These are phyloP conservation scores for Matsumyia berberina DNA, from an alignment of 2,888 invertebrate species.

Conservation along the genomic window DNA sequence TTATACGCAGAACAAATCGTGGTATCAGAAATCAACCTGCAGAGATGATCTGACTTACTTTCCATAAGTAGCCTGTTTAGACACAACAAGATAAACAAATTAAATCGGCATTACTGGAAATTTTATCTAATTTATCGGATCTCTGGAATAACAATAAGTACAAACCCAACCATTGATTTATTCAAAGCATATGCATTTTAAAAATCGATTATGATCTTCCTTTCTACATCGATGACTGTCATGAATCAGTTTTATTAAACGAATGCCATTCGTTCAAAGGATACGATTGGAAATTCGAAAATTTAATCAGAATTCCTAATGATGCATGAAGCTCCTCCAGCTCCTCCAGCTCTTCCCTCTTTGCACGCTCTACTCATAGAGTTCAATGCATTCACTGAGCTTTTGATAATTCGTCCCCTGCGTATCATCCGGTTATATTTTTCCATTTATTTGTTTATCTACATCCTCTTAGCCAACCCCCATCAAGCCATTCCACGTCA, in stretches of 20 bases:
- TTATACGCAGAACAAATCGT: too few species aligned
- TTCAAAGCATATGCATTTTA: neutral
- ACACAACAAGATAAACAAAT: too few species aligned
- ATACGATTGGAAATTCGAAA: conserved; percentile 37
- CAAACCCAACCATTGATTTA: too few species aligned
- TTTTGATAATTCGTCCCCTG: conserved; percentile 56
- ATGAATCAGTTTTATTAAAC: conserved; percentile 46
- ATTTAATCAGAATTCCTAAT: conserved; percentile 68
- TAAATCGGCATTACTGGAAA: too few species aligned
- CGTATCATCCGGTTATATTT: conserved; percentile 45
- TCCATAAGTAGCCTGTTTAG: too few species aligned
- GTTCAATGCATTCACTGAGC: conserved; percentile 58
- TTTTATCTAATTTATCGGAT: too few species aligned
- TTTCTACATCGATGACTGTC: conserved; percentile 10
- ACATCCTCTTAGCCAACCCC: neutral
- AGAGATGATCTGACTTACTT: too few species aligned
- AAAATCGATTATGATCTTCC: conserved; percentile 39
- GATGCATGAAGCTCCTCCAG: conserved; percentile 34
- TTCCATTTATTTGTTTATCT: conserved; percentile 38
- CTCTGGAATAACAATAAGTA: too few species aligned
- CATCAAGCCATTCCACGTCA: conserved; percentile 28
- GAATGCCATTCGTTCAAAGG: conserved; percentile 13
- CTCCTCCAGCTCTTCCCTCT: neutral
- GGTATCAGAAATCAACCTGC: too few species aligned
- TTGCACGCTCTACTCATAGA: conserved; percentile 21